Evolutionary conservation across 2,888 invertebrate species (phyloP).

Genomic region (Pyrrhosoma nymphula): DNA sequence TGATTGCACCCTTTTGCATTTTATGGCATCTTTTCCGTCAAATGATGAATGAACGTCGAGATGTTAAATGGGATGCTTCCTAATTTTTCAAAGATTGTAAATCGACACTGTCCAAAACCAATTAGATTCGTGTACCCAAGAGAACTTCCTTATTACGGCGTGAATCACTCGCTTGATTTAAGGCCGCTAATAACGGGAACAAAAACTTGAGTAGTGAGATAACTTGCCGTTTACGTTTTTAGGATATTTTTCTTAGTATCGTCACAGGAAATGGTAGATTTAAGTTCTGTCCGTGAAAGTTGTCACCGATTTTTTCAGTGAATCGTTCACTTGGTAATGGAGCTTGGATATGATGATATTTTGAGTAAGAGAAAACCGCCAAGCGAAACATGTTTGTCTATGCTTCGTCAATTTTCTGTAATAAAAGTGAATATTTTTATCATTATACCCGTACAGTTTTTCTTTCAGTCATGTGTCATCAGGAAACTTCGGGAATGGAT

Average conservation of each 20-base stretch:
- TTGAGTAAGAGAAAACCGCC: not conserved
- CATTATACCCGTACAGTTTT: not conserved
- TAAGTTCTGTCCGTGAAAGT: not conserved
- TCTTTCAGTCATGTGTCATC: not conserved
- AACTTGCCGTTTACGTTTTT: not conserved
- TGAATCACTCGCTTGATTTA: not conserved
- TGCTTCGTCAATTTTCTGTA: not conserved
- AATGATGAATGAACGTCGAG: not conserved
- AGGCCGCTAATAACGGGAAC: not conserved
- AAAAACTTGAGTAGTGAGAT: not conserved
- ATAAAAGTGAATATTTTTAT: not conserved
- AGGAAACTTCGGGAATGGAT: not conserved
- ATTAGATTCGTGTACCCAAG: not conserved
- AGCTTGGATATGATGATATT: not conserved
- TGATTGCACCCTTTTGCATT: no score
- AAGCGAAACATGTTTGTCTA: not conserved
- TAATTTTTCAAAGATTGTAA: not conserved
- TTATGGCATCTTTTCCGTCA: not conserved
- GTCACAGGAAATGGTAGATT: not conserved
- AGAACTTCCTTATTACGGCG: not conserved
- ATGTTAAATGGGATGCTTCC: not conserved
- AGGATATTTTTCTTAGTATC: not conserved
- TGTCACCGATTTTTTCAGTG: not conserved
- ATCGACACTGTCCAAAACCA: not conserved
- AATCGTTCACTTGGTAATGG: not conserved